phyloP scores from a whole-genome alignment of 2,797 vertebrate genomes.

The Sebastes vulpes region DNA sequence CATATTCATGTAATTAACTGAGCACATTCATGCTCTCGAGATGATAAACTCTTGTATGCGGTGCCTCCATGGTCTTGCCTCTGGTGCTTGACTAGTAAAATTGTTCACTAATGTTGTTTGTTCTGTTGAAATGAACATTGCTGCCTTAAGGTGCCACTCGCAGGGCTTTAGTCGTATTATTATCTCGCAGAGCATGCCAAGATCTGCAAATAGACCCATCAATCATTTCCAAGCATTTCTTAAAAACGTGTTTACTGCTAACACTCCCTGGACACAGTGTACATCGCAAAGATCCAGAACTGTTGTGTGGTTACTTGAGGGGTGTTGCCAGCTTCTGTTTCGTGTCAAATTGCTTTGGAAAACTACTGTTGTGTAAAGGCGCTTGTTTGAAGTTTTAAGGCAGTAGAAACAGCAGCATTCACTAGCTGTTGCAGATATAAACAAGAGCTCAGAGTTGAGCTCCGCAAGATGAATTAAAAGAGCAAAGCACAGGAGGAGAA shows the following conservation, averaged over 20 bases:
- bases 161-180: not conserved
- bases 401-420: conserved; percentile 14
- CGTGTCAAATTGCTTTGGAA: conserved; percentile 28
- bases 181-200: not conserved
- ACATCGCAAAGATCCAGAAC: conserved; percentile 1
- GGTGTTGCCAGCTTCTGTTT: conserved; percentile 28
- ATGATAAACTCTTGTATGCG: not conserved
- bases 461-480: conserved; percentile 14
- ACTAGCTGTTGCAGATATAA: conserved; percentile 13
- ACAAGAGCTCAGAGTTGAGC: not conserved
- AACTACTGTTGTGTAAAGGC: conserved; percentile 1
- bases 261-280: not conserved
- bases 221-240: not conserved
- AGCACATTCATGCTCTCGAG: not conserved
- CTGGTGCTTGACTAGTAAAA: not conserved
- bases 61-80: not conserved
- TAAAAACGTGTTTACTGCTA: conserved; percentile 1
- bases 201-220: not conserved
- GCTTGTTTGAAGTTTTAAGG: conserved; percentile 18
- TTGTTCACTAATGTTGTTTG: not conserved
- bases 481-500: not conserved
- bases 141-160: not conserved
- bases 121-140: not conserved
- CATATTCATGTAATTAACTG: not conserved
- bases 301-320: conserved; percentile 5